phyloP scores from a whole-genome alignment of 1,140 invertebrate species.

The Pomacea maculata region DNA sequence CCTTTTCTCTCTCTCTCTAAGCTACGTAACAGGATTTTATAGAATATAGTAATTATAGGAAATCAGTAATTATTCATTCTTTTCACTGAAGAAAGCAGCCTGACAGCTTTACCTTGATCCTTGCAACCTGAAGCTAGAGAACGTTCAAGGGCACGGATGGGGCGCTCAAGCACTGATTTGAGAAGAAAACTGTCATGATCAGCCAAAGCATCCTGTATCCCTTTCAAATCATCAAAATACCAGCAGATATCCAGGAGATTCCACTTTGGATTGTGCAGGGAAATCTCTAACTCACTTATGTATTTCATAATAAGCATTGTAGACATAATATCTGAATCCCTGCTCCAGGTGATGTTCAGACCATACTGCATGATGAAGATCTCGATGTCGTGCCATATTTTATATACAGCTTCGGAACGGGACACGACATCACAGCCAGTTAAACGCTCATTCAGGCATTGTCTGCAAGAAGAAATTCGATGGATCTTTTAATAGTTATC shows the following conservation, averaged over 20 bases:
- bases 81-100: no score
- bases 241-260: conserved; percentile 12
- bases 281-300: neutral
- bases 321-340: neutral
- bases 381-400: neutral
- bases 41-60: no score
- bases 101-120: neutral
- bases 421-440: neutral
- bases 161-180: neutral
- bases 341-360: neutral
- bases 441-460: neutral
- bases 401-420: neutral
- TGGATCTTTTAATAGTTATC: no score
- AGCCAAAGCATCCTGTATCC: neutral
- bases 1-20: no score
- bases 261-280: neutral
- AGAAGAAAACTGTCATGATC: neutral
- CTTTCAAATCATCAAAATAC: neutral
- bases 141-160: neutral
- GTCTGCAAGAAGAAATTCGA: no score
- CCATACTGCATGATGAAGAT: neutral
- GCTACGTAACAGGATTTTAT: no score
- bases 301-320: neutral
- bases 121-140: conserved; percentile 1
- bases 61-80: no score